These are phyloP conservation scores for Anthonomus grandis DNA, from an alignment of 1,140 invertebrate genomes.

Conservation along the genomic window DNA sequence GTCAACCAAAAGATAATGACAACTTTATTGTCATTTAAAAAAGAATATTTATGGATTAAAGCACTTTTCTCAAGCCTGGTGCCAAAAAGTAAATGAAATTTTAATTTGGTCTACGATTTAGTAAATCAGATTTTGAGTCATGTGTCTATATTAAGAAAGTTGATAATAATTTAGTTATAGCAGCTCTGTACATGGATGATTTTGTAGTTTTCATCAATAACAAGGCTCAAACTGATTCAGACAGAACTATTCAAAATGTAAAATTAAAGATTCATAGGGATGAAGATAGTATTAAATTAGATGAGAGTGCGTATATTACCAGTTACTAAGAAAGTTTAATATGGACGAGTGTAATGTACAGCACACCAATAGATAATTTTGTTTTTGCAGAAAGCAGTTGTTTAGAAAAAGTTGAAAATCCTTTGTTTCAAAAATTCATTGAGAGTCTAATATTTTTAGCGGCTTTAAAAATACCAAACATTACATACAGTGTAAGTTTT, in stretches of 20 bases:
- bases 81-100: background rate
- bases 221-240: too few species aligned
- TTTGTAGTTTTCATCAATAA: too few species aligned
- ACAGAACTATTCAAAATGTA: too few species aligned
- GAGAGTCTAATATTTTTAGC: background rate
- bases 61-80: background rate
- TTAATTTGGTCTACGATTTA: background rate
- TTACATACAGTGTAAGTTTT: too few species aligned
- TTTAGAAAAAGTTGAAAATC: too few species aligned
- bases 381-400: too few species aligned
- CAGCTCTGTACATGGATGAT: too few species aligned
- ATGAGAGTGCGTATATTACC: background rate
- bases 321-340: background rate
- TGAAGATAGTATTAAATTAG: background rate
- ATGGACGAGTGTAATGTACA: background rate
- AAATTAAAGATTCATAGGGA: too few species aligned
- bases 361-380: too few species aligned
- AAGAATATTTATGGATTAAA: constrained; percentile 27
- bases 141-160: background rate
- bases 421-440: too few species aligned
- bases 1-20: too few species aligned
- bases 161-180: too few species aligned
- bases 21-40: constrained; percentile 45
- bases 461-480: background rate
- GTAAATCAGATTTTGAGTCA: background rate